phyloP scores from a whole-genome alignment of 2,113 vertebrate species.

The Acanthisitta chloris region DNA sequence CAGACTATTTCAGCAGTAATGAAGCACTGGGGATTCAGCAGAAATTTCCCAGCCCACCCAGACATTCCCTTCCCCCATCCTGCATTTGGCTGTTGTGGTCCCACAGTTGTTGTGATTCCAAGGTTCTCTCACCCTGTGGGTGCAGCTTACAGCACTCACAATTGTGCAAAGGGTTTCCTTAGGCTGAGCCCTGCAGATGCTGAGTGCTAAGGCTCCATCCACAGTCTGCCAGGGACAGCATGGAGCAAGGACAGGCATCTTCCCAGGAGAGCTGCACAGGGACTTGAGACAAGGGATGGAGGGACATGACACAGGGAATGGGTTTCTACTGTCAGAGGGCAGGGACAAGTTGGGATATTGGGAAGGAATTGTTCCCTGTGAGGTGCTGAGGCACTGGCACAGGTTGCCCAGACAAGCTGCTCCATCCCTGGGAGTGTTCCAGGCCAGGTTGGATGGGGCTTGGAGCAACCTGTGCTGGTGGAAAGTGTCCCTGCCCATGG shows the following conservation, averaged over 20 bases:
- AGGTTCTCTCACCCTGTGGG: not conserved
- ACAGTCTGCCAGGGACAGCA: not conserved
- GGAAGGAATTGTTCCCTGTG: fast-evolving
- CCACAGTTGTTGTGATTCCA: not conserved
- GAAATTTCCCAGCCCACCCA: not conserved
- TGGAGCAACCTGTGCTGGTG: fast-evolving
- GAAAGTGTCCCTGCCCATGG: not conserved
- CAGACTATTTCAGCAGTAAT: not conserved
- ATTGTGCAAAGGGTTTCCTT: not conserved
- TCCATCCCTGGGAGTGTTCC: fast-evolving
- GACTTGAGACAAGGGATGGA: not conserved
- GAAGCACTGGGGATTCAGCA: not conserved
- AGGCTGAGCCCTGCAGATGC: not conserved
- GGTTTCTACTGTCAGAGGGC: not conserved
- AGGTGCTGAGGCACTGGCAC: fast-evolving
- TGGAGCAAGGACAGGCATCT: not conserved
- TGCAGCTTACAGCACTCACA: not conserved
- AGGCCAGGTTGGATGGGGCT: fast-evolving
- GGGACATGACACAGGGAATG: not conserved
- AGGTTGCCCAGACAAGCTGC: not conserved
- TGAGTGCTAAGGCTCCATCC: not conserved
- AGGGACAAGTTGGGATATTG: fast-evolving
- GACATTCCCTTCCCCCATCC: not conserved
- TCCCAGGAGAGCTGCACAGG: not conserved
- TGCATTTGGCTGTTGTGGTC: not conserved